A percentile compares a stretch with the other conserved stretches of the same genome.
Conservation (phyloP, 2,113 vertebrate species). For the Gadus chalcogrammus region DNA sequence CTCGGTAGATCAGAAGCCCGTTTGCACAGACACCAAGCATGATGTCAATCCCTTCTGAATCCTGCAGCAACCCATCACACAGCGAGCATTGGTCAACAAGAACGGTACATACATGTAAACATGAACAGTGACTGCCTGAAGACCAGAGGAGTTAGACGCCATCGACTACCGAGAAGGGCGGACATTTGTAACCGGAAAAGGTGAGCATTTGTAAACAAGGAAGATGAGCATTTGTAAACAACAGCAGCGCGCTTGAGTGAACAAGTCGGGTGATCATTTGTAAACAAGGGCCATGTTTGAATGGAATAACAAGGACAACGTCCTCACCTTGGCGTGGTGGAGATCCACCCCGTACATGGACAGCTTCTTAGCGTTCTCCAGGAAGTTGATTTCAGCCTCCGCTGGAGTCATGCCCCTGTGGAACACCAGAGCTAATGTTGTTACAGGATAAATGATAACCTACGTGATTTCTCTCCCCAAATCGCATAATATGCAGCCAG, state of each 20-base stretch:
- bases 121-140: no score
- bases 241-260: neutral
- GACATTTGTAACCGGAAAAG: neutral
- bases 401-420: slow-evolving; percentile 93
- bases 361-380: slow-evolving; percentile 98
- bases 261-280: neutral
- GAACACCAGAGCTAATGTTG: neutral
- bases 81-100: no score
- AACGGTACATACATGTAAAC: no score
- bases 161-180: neutral
- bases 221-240: no score
- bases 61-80: slow-evolving; percentile 64
- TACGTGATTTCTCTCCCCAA: neutral
- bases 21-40: slow-evolving; percentile 98
- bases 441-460: neutral
- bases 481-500: slow-evolving; percentile 28
- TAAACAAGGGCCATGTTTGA: neutral
- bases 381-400: slow-evolving; percentile 96
- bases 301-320: neutral
- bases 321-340: slow-evolving; percentile 92
- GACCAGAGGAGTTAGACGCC: no score
- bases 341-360: slow-evolving; percentile 99
- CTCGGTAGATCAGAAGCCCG: slow-evolving; percentile 93
- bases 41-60: slow-evolving; percentile 97
- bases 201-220: neutral